Base-by-base conservation (phyloP, 2,797 vertebrate species). In the Austrolebias charrua region DNA sequence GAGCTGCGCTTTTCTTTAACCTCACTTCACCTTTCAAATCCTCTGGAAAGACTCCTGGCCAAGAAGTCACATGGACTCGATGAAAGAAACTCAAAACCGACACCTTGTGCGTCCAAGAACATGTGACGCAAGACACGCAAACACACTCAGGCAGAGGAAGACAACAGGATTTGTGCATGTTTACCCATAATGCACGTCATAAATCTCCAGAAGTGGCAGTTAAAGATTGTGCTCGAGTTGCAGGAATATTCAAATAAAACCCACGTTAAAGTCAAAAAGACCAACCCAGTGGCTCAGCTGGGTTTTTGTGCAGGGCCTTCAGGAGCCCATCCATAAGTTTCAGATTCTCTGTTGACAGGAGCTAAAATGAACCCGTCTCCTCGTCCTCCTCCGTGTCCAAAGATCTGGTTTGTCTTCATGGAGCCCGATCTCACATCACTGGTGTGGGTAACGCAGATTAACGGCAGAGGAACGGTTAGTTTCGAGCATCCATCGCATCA, bases 71-170 rank as follows among this genome's bases (percentile, higher is more conserved):
- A 91, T 88, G 88, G 82, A 71, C 58, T 76, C 81, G 82, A 57
- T 91, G 89, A 90, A 91, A 91, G 93, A 90, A 94, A 94, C 87
- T 88, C 86, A 92, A 93, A 92, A 92, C 92, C 92, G 35, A 89
- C 87, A 91, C 86, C 88, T 89, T 89, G 85, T 81, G 80, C 49
- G 44, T 92, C 92, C 90, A 90, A 90, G 90, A 89, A 79, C 90
- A 91, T 91, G 88, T 89, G 90, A 93, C 77, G 80, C 52, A 63
- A 80, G 73, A 78, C 56, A 76, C 76, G 71, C 71, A 80, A 82
- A 88, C 76, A 76, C 54, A 71, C 44, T 51, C 35, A 13, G 57
- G 46, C 47, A 53, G 54, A 67, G 57, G 51, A 74, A 54, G 42
- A 69, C 66, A 63, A 55, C 60, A 52, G 33, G 55, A 35, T 42